These are phyloP conservation scores for Parazoanthus swiftii DNA, from an alignment of 92 coral and sea anemone genomes.

Conservation along the genomic window DNA sequence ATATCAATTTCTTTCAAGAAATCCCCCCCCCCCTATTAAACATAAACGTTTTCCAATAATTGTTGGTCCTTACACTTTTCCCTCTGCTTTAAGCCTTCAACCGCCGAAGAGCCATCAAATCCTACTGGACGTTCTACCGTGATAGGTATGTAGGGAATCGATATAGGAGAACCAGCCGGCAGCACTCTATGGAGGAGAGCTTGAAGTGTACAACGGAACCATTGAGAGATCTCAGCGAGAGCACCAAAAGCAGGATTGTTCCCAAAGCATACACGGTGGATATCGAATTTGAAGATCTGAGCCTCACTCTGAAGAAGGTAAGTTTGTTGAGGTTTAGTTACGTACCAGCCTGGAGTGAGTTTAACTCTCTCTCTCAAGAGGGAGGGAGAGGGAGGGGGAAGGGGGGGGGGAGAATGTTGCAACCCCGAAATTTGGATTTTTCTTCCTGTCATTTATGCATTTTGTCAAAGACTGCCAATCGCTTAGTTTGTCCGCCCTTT, in stretches of 20 bases:
- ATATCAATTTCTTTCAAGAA: too few relatives aligned
- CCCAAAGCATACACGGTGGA: conserved; percentile 32
- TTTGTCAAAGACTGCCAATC: too few relatives aligned
- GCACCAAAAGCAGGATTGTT: conserved; percentile 2
- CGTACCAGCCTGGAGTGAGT: too few relatives aligned
- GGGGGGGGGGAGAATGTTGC: too few relatives aligned
- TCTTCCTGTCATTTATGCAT: too few relatives aligned
- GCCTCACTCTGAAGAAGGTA: conserved; percentile 23
- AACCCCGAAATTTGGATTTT: too few relatives aligned
- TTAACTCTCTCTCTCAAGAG: too few relatives aligned
- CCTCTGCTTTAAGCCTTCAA: background rate
- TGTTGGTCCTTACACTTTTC: background rate
- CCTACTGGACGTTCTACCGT: background rate
- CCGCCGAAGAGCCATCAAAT: background rate
- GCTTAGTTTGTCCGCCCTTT: too few relatives aligned
- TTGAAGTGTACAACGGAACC: background rate
- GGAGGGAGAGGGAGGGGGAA: too few relatives aligned
- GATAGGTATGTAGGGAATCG: background rate
- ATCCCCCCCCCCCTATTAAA: background rate
- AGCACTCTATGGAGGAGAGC: background rate
- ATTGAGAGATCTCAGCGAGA: background rate
- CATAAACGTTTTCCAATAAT: background rate
- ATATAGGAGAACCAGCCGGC: background rate
- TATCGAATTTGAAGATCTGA: conserved; percentile 18
- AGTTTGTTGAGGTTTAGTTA: background rate